Base-by-base conservation (phyloP, 2,888 invertebrate species). In the Elgonia sp. region DNA sequence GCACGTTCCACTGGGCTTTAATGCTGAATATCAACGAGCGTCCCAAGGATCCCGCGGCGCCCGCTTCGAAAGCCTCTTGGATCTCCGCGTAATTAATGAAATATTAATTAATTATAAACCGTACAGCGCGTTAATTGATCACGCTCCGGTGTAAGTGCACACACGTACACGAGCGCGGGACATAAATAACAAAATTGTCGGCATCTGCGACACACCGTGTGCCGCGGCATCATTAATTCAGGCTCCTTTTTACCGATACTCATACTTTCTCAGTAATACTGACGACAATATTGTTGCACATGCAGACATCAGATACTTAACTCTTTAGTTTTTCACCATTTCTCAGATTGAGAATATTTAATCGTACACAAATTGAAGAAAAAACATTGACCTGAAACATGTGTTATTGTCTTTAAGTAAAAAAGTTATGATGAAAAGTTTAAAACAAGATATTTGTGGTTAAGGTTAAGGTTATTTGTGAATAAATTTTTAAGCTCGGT, bases 61-160 rank as follows among this genome's bases (percentile, higher is more conserved):
- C 73, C 73, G 79, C 73, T 84, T 79, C 79, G 75, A 75, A 80
- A 86, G 83, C 80, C 84, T 87, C 88, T 82, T 65, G 73, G 84
- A 84, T 86, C 79, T 82, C 85, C 67, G 81, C 77, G 90, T 92
- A 92, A 93, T 93, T 92, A 92, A 93, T 92, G 91, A 90, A 92
- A 92, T 91, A 91, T 92, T 93, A 92, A 93, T 93, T 93, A 93
- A 92, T 92, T 92, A 92, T 91, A 89, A 90, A 91, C 60, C 84
- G 77, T 82, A 87, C 87, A 82, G 75, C 90, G 84, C 86, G 84
- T 88, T 91, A 90, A 91, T 91, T 89, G 88, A 91, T 91, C 79
- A 79, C 88, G 83, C 73, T 42, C 82, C 42, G 63, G 62, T 79
- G 79, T 80, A 84, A 82, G 81, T 83, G 79, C 87, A 76, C 83